Conservation (phyloP, 1,140 invertebrate species). For the Anastatus disparis region DNA sequence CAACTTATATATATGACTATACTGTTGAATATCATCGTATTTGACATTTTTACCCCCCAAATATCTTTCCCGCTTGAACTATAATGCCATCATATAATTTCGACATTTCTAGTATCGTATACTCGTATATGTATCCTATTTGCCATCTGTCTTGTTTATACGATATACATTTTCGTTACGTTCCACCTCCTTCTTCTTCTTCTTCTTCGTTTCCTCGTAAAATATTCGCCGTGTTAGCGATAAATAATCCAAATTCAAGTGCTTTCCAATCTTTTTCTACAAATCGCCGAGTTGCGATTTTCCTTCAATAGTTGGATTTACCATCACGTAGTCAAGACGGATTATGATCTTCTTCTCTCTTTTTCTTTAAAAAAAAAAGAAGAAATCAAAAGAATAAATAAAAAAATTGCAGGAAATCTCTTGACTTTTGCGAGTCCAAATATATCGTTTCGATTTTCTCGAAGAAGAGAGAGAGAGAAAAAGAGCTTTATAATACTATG, state of each 20-base stretch:
- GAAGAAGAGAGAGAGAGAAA: not conserved
- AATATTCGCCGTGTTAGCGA: not conserved
- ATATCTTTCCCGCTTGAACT: too few relatives aligned
- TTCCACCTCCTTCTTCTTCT: not conserved
- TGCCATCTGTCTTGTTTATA: too few relatives aligned
- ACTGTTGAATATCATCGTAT: too few relatives aligned
- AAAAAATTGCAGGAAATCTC: too few relatives aligned
- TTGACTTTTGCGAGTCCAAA: too few relatives aligned
- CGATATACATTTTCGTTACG: not conserved
- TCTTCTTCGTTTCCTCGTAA: not conserved
- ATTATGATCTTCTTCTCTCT: slow-evolving; percentile 1
- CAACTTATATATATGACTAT: too few relatives aligned
- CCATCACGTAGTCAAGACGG: not conserved
- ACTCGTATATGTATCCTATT: too few relatives aligned
- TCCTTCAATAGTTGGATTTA: slow-evolving; percentile 8
- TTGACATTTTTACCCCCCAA: too few relatives aligned
- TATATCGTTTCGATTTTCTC: slow-evolving; percentile 20
- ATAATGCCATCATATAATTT: too few relatives aligned
- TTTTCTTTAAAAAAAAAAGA: too few relatives aligned
- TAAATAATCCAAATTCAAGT: not conserved
- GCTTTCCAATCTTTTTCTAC: not conserved
- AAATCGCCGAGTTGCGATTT: not conserved
- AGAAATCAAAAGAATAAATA: too few relatives aligned
- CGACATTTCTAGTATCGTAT: too few relatives aligned
- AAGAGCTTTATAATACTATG: not conserved